Percentiles rank a stretch among this genome's conserved stretches.
phyloP scores from a whole-genome alignment of 2,113 vertebrate species.

The Leuciscus idus region DNA sequence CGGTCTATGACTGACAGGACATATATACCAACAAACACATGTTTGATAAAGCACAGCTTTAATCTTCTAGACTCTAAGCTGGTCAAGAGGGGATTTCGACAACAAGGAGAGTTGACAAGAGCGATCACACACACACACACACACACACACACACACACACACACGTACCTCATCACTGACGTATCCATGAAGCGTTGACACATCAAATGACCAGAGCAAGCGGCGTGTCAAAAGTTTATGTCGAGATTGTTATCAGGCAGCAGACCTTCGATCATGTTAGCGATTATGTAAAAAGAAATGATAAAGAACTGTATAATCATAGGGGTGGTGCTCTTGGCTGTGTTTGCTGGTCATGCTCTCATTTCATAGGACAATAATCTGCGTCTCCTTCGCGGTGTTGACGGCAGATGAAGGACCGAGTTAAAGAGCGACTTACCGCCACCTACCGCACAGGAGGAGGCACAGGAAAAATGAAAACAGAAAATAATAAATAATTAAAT shows the following conservation, averaged over 20 bases:
- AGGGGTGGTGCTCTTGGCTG: constrained; percentile 35
- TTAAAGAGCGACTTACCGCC: not conserved
- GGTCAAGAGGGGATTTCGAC: not conserved
- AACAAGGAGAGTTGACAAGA: not conserved
- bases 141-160: not conserved
- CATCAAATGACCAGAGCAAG: not conserved
- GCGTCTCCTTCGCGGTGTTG: constrained; percentile 23
- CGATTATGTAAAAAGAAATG: constrained; percentile 3
- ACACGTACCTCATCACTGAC: constrained; percentile 35
- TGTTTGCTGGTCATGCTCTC: constrained; percentile 37
- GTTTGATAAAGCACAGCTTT: not conserved
- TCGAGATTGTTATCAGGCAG: not conserved
- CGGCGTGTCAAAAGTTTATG: not conserved
- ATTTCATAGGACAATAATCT: constrained; percentile 43
- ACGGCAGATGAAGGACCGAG: not conserved
- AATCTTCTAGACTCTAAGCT: not conserved
- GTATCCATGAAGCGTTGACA: constrained; percentile 13
- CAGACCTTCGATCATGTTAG: constrained; percentile 24
- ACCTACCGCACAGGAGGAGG: not conserved
- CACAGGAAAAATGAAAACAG: not conserved
- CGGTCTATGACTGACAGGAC: not conserved
- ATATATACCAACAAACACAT: not conserved
- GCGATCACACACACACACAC: not conserved
- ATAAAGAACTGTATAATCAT: constrained; percentile 27
- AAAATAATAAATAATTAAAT: too few relatives aligned